Evolutionary conservation across 2,113 vertebrate genomes (phyloP).

Genomic region (Callipepla squamata): DNA sequence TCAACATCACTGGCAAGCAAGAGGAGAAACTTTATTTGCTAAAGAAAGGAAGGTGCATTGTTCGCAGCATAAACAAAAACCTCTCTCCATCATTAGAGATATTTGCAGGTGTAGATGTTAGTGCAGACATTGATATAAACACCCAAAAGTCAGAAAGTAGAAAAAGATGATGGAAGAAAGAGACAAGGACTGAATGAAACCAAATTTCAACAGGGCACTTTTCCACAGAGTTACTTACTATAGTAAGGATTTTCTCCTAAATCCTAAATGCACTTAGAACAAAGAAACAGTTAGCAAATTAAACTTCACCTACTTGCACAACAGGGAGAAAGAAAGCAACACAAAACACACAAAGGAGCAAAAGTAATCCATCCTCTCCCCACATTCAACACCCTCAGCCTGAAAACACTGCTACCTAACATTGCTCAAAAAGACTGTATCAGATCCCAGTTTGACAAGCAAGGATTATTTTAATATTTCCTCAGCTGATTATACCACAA

Average conservation of each 20-base stretch:
- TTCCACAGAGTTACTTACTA: neutral
- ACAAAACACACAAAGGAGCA: neutral
- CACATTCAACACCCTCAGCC: neutral
- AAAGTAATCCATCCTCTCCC: neutral
- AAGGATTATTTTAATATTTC: neutral
- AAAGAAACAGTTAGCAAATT: neutral
- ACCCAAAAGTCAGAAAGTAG: neutral
- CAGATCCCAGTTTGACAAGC: neutral
- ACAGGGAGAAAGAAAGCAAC: accelerated
- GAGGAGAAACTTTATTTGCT: neutral
- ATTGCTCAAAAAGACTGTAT: neutral
- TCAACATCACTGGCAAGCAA: neutral
- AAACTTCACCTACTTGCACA: neutral
- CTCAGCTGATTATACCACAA: neutral
- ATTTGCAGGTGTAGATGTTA: neutral
- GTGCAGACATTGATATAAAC: neutral
- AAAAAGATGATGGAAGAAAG: neutral
- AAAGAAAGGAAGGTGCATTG: neutral
- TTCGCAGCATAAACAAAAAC: neutral
- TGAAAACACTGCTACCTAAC: neutral
- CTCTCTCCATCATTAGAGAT: neutral
- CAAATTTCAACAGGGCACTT: neutral
- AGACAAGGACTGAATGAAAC: neutral
- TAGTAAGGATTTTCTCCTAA: neutral
- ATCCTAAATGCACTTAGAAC: neutral